Percentiles rank a stretch among this genome's conserved stretches.
Evolutionary conservation across 2,888 invertebrate genomes (phyloP).

Genomic region (Ectemnius lituratus): DNA sequence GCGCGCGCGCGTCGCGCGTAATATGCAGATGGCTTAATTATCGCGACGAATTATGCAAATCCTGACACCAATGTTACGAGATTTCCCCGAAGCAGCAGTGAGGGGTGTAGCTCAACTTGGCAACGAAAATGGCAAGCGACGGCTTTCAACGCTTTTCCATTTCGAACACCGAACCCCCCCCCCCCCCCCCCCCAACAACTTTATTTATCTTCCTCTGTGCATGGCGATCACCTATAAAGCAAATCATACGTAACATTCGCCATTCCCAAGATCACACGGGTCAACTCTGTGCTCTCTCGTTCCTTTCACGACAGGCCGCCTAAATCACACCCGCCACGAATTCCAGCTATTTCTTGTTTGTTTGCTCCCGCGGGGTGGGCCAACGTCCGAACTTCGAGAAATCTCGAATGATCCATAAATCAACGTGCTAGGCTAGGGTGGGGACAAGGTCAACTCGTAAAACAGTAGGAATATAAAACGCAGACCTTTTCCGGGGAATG

Average conservation of each 20-base stretch:
- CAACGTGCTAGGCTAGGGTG: background rate
- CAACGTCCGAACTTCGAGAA: background rate
- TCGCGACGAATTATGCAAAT: conserved; percentile 69
- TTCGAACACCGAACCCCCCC: conserved; percentile 41
- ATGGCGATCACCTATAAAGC: conserved; percentile 23
- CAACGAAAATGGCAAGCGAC: conserved; percentile 32
- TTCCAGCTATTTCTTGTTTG: too few species aligned
- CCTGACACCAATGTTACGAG: conserved; percentile 57
- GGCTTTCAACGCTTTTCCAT: conserved; percentile 35
- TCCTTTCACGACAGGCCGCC: background rate
- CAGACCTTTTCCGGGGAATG: conserved; percentile 3
- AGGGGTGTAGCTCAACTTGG: conserved; percentile 34
- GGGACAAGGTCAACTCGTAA: background rate
- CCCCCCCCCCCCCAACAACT: too few species aligned
- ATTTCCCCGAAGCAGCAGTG: conserved; percentile 48
- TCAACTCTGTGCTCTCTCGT: background rate
- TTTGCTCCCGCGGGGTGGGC: too few species aligned
- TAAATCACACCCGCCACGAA: too few species aligned
- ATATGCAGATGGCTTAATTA: conserved; percentile 69
- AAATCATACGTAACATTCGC: background rate
- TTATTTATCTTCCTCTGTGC: conserved; percentile 38
- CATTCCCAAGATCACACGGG: background rate
- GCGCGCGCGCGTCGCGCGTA: conserved; percentile 46
- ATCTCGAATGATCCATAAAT: conserved; percentile 4
- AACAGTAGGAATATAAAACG: background rate